Conservation (phyloP, 37 sponge, comb jelly and placozoan species). For the Mnemiopsis leidyi region DNA sequence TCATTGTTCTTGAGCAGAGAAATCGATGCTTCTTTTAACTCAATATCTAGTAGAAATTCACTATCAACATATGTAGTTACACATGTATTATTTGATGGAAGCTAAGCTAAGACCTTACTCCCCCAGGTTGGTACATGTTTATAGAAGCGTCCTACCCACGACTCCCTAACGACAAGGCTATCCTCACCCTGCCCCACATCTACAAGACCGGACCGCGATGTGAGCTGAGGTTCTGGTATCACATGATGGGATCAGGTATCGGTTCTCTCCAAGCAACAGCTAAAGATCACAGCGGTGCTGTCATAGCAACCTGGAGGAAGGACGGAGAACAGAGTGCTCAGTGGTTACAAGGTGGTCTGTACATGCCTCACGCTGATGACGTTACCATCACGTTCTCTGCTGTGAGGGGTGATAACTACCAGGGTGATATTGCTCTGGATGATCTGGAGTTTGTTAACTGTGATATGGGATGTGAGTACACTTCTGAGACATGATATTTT, state of each 20-base stretch:
- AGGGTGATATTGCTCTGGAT: constrained; percentile 67
- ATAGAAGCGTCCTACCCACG: constrained; percentile 54
- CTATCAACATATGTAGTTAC: no score
- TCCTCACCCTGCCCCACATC: constrained; percentile 32
- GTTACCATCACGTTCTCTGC: constrained; percentile 47
- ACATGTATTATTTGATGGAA: no score
- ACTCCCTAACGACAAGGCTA: constrained; percentile 48
- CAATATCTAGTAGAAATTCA: no score
- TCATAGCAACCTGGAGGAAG: constrained; percentile 21
- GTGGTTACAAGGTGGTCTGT: constrained; percentile 52
- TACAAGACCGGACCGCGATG: constrained; percentile 11
- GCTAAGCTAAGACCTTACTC: no score
- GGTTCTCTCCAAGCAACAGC: constrained; percentile 28
- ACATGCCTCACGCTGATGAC: constrained; percentile 56
- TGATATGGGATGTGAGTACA: constrained; percentile 23
- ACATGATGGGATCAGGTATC: constrained; percentile 62
- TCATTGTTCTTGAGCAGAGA: no score
- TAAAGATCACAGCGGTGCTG: background rate
- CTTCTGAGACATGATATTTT: no score
- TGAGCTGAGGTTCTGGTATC: constrained; percentile 66
- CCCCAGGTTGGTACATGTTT: constrained; percentile 44
- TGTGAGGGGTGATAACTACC: constrained; percentile 7
- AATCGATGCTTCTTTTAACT: no score
- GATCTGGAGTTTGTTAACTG: constrained; percentile 67
- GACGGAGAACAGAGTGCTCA: constrained; percentile 37